A percentile compares a stretch with the other conserved stretches of the same genome.
Evolutionary conservation across 2,888 invertebrate species (phyloP).

Genomic region (Hoplodrina ambigua): DNA sequence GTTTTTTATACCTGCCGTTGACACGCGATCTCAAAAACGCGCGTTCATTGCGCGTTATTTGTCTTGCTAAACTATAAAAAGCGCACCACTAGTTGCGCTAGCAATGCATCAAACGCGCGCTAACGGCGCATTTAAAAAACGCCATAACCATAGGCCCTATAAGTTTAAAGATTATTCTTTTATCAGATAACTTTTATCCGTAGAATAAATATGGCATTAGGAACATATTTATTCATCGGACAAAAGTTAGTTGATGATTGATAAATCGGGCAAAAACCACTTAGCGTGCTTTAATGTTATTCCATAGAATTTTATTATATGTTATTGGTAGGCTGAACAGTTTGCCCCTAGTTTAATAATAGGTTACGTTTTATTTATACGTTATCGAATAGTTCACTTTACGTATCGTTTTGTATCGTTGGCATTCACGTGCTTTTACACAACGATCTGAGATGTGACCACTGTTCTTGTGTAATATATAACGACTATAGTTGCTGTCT

Average conservation of each 20-base stretch:
- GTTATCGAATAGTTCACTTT: slow-evolving; percentile 48
- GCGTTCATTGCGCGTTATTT: no score
- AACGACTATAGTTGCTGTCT: slow-evolving; percentile 44
- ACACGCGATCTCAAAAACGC: no score
- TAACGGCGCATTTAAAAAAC: no score
- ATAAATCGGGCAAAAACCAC: slow-evolving; percentile 19
- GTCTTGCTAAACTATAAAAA: no score
- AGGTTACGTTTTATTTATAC: slow-evolving; percentile 16
- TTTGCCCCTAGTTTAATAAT: slow-evolving; percentile 19
- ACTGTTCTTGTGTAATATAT: slow-evolving; percentile 57
- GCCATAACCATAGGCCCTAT: no score
- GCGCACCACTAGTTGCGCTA: no score
- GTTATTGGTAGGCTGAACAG: slow-evolving; percentile 30
- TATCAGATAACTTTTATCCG: slow-evolving; percentile 2
- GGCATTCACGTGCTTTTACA: slow-evolving; percentile 67
- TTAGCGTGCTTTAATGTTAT: slow-evolving; percentile 42
- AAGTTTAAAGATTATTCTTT: slow-evolving; percentile 10
- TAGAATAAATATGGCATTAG: neutral
- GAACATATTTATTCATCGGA: slow-evolving; percentile 4
- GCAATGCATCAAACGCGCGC: no score
- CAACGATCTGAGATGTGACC: slow-evolving; percentile 51
- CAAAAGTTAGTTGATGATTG: neutral
- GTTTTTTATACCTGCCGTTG: no score
- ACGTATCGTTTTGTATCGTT: slow-evolving; percentile 49
- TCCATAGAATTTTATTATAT: slow-evolving; percentile 31